phyloP scores from a whole-genome alignment of 1,140 invertebrate species.

The Drosophila rhopaloa region DNA sequence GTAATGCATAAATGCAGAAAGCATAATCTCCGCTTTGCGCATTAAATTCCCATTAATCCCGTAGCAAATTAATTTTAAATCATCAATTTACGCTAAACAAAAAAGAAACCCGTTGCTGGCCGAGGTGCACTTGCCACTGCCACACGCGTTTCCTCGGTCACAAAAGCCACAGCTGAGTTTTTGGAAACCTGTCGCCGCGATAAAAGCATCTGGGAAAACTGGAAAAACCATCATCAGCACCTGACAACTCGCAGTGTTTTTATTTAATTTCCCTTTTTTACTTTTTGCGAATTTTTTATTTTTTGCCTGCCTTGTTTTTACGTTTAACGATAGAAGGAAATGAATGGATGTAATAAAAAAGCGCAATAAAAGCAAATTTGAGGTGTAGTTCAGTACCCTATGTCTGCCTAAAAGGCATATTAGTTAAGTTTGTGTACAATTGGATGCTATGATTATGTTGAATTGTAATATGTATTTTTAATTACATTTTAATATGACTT shows the following conservation, averaged over 20 bases:
- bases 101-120: slow-evolving; percentile 13
- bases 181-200: slow-evolving; percentile 59
- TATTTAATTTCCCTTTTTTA: slow-evolving; percentile 54
- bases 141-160: slow-evolving; percentile 62
- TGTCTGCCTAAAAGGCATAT: slow-evolving; percentile 1
- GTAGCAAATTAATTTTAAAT: slow-evolving; percentile 75
- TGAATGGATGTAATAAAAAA: slow-evolving; percentile 65
- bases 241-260: slow-evolving; percentile 45
- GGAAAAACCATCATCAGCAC: slow-evolving; percentile 63
- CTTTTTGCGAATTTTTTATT: slow-evolving; percentile 27
- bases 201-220: slow-evolving; percentile 67
- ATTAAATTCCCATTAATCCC: slow-evolving; percentile 74
- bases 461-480: no score
- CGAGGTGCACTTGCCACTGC: slow-evolving; percentile 34
- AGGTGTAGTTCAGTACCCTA: slow-evolving; percentile 41
- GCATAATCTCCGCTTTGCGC: slow-evolving; percentile 62
- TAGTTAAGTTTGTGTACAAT: background rate
- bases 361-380: slow-evolving; percentile 45
- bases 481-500: no score
- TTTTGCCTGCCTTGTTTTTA: slow-evolving; percentile 35
- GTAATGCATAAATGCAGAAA: slow-evolving; percentile 28
- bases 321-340: slow-evolving; percentile 76
- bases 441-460: no score
- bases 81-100: slow-evolving; percentile 49
- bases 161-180: slow-evolving; percentile 51